phyloP scores from a whole-genome alignment of 1,140 invertebrate species.

The Tachypleus tridentatus region DNA sequence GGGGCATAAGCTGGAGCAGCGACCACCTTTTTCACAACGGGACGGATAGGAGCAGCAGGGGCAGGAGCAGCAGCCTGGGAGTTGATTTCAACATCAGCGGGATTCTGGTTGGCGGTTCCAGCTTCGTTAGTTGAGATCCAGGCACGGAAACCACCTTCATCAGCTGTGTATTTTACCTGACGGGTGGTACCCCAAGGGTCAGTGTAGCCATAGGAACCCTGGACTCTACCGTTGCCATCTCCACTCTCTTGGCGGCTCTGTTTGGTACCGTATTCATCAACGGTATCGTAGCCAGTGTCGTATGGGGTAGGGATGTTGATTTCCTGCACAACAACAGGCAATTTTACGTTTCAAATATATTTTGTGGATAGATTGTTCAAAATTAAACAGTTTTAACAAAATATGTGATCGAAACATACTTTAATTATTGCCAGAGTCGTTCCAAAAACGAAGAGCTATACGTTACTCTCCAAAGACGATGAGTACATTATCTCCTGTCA shows the following conservation, averaged over 20 bases:
- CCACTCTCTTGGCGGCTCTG: constrained; percentile 19
- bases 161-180: constrained; percentile 21
- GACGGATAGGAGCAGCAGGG: too few relatives aligned
- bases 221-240: constrained; percentile 18
- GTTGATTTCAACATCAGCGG: constrained; percentile 4
- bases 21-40: too few relatives aligned
- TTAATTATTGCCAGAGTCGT: too few relatives aligned
- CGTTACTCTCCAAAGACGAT: too few relatives aligned
- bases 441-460: too few relatives aligned
- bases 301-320: constrained; percentile 19
- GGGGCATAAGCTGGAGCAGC: too few relatives aligned
- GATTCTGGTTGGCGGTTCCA: constrained; percentile 18
- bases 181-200: constrained; percentile 15
- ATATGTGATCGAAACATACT: too few relatives aligned
- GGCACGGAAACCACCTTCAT: constrained; percentile 22
- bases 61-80: constrained; percentile 1
- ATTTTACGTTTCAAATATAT: not conserved
- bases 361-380: too few relatives aligned
- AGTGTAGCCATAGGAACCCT: constrained; percentile 19
- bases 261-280: constrained; percentile 22
- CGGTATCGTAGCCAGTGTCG: constrained; percentile 21
- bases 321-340: constrained; percentile 1
- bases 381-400: too few relatives aligned
- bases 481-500: too few relatives aligned
- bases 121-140: constrained; percentile 21